Evolutionary conservation across 2,113 vertebrate genomes (phyloP), one percentile per base, ranked within the genome.

Genomic region (Neofelis nebulosa): DNA sequence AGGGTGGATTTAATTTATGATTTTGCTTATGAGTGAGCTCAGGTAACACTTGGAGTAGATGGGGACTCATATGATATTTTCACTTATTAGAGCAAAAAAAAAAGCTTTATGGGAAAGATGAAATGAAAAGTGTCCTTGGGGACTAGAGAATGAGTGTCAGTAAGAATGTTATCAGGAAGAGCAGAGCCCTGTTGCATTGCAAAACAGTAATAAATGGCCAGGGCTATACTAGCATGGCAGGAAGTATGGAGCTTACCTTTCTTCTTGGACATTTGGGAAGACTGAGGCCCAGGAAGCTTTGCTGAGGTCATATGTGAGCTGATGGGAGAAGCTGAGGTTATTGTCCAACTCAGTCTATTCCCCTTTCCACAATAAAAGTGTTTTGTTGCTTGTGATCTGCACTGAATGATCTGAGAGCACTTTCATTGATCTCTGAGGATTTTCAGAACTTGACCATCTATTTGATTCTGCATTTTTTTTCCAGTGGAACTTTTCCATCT

Each of bases 51-150:
- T 95, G 82, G 90, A 66, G 23, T 73, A 48, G 25, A 66, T 63
- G 41, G 80, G 85, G 55, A 94, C 79, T 76, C 31, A 18, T 87
- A 33, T 27, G 50, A 81, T 78, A 81, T 65, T 96, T 96, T 93
- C 50, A 92, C 29, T 91, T 95, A 82, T 36, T 66, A 89, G 79
- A 18, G n/a, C 55, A 73, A 79, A 31, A n/a, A 71, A 38, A 69
- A 36, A 52, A 31, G 2, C 48, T 90, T 78, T 87, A 76, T 84
- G 69, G 69, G 41, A 66, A 74, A 90, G 86, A 95, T 81, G 79
- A 95, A 94, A 74, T 69, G 36, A 71, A 94, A 92, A 65, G 45
- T 69, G 15, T 81, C 57, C 63, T 85, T 89, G 81, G 52, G 57
- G 74, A 89, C 5, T 52, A 48, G 81, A 86, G 33, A 52, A 48